phyloP scores from a whole-genome alignment of 2,888 invertebrate species.

The Polyommatus iphigenia region DNA sequence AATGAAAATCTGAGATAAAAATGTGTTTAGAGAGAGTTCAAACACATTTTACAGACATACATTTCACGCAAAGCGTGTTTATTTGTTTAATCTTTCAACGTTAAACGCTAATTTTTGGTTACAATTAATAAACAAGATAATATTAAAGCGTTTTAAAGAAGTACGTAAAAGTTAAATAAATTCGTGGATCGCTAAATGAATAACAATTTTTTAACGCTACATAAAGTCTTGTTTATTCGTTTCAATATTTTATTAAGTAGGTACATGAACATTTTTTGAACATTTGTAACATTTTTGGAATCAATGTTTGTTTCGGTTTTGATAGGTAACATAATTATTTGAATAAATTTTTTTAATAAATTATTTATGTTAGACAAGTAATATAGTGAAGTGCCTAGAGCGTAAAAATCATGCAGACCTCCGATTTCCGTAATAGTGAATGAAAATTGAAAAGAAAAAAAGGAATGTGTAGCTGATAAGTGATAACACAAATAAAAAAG shows the following conservation, averaged over 20 bases:
- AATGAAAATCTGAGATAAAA: neutral
- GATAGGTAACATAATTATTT: neutral
- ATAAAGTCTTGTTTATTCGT: neutral
- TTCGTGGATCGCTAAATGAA: neutral
- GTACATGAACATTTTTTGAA: neutral
- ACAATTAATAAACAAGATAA: neutral
- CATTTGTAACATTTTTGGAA: neutral
- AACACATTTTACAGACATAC: neutral
- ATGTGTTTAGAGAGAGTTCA: neutral
- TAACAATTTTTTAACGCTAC: neutral
- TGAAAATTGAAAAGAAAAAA: too few relatives aligned
- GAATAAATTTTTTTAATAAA: neutral
- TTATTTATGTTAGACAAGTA: too few relatives aligned
- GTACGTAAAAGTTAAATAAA: neutral
- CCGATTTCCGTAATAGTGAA: too few relatives aligned
- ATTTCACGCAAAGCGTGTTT: neutral
- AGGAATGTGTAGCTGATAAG: too few relatives aligned
- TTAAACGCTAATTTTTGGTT: neutral
- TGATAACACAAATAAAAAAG: too few relatives aligned
- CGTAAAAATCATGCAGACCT: too few relatives aligned
- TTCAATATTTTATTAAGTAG: neutral
- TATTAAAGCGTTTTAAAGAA: neutral
- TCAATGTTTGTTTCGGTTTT: neutral
- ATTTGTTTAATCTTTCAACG: neutral
- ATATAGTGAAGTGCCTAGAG: too few relatives aligned